Conservation (phyloP, 2,113 vertebrate species). For the Chloropsis cyanopogon region DNA sequence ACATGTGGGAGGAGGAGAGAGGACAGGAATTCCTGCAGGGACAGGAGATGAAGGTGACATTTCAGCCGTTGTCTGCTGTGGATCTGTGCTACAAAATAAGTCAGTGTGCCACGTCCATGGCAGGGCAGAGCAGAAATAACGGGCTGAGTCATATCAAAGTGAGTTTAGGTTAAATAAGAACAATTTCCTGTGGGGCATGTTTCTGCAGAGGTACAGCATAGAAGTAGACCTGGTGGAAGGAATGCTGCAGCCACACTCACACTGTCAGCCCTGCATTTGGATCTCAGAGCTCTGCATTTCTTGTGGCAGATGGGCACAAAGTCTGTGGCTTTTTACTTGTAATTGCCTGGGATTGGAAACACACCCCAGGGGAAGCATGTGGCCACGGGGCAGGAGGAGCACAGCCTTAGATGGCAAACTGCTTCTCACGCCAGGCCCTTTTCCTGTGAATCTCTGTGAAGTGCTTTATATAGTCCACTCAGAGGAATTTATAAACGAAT, state of each 20-base stretch:
- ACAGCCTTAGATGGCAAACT: conserved; percentile 30
- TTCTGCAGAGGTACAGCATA: background rate
- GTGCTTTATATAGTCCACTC: background rate
- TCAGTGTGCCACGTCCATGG: background rate
- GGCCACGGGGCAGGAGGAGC: background rate
- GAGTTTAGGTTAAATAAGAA: background rate
- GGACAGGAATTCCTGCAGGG: background rate
- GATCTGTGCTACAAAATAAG: background rate
- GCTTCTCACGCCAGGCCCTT: background rate
- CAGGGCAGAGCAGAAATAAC: background rate
- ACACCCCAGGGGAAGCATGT: accelerated
- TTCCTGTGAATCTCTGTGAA: background rate
- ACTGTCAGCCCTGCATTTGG: background rate
- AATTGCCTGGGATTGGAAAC: background rate
- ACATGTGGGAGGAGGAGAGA: background rate
- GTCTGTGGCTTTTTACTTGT: background rate
- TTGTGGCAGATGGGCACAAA: background rate
- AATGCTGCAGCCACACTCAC: background rate
- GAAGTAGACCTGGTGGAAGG: background rate
- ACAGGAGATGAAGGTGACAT: background rate
- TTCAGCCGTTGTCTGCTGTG: background rate
- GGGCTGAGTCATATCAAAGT: background rate
- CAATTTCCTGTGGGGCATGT: background rate
- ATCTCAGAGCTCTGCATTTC: background rate
- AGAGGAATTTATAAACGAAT: conserved; percentile 5